Evolutionary conservation across 2,113 vertebrate species (phyloP).

Genomic region (Illadopsis cleaveri): DNA sequence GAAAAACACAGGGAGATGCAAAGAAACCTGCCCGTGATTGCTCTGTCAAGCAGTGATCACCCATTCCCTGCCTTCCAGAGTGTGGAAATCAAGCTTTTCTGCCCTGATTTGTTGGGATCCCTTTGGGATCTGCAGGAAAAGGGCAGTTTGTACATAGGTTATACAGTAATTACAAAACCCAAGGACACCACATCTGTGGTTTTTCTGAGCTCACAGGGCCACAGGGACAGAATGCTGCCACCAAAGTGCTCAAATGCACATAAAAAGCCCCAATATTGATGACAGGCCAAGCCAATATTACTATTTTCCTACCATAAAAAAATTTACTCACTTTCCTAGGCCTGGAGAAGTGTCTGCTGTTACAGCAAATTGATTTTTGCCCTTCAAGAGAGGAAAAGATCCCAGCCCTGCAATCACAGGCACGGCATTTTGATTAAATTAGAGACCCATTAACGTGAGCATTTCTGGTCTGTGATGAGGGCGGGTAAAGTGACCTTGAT

Average conservation of each 20-base stretch:
- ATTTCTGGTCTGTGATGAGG: background rate
- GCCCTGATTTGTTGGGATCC: background rate
- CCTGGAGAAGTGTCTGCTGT: rapidly evolving
- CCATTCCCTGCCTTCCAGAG: background rate
- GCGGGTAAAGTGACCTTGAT: background rate
- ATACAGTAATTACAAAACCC: background rate
- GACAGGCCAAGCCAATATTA: background rate
- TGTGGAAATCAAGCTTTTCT: background rate
- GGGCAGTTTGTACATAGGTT: background rate
- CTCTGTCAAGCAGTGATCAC: background rate
- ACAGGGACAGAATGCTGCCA: background rate
- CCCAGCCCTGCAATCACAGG: background rate
- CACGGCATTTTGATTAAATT: background rate
- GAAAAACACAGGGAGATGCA: background rate
- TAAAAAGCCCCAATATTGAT: background rate
- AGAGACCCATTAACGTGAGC: background rate
- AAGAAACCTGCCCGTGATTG: rapidly evolving
- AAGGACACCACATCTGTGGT: background rate
- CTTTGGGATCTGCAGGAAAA: background rate
- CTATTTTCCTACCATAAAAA: background rate
- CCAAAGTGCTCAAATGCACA: background rate
- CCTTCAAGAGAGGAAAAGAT: background rate
- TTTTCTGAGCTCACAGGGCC: background rate
- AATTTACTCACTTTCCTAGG: background rate
- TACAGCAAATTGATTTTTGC: background rate